Conservation (phyloP, 92 coral and sea anemone genomes). For the Paramuricea clavata region DNA sequence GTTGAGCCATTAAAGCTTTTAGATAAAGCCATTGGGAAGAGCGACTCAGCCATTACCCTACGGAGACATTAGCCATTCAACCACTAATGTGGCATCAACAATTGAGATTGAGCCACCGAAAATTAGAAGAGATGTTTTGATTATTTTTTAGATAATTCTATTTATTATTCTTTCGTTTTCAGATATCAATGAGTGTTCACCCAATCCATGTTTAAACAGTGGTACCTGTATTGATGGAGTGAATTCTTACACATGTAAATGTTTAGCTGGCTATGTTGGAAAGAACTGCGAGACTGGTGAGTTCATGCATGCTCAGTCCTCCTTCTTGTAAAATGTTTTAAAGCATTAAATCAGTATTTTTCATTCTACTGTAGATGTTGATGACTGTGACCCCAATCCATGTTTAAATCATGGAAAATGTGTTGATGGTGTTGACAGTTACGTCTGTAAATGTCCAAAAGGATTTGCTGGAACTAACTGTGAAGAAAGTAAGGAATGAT, state of each 20-base stretch:
- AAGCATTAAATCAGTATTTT: background rate
- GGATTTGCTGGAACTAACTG: conserved; percentile 40
- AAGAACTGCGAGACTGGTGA: conserved; percentile 35
- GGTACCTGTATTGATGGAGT: conserved; percentile 16
- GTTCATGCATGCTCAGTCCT: background rate
- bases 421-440: conserved; percentile 36
- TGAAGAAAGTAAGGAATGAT: conserved; percentile 1
- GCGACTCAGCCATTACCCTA: no score
- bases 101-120: no score
- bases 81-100: no score
- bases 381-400: conserved; percentile 40
- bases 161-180: background rate
- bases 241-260: conserved; percentile 37
- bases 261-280: conserved; percentile 26
- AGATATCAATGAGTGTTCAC: conserved; percentile 17
- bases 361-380: background rate
- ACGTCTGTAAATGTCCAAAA: conserved; percentile 30
- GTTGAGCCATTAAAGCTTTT: no score
- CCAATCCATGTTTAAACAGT: conserved; percentile 18
- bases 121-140: no score
- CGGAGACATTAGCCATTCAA: no score
- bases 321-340: no score
- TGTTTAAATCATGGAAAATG: conserved; percentile 27
- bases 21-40: no score
- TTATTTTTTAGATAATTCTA: no score